phyloP scores from a whole-genome alignment of 2,888 invertebrate species.

The Ernsta delagoae region DNA sequence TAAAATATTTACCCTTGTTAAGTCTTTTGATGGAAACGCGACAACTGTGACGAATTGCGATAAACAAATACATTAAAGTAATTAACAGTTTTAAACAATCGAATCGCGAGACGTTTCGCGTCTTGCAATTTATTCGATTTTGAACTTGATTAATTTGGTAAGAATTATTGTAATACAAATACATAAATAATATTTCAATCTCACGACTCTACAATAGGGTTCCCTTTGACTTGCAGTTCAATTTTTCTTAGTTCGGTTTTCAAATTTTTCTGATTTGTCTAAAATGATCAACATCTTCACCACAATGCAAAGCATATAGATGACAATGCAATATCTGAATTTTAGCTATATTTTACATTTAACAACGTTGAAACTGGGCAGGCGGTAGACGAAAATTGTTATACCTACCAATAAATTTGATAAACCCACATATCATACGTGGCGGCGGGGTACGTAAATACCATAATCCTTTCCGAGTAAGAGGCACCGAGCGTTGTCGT shows the following conservation, averaged over 20 bases:
- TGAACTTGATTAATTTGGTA: not conserved
- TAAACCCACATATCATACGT: conserved; percentile 38
- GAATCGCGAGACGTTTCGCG: not conserved
- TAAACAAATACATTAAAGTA: conserved; percentile 45
- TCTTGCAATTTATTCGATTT: not conserved
- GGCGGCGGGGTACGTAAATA: conserved; percentile 60
- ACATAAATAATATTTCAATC: too few species aligned
- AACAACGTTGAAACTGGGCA: conserved; percentile 21
- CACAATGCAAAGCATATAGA: too few species aligned
- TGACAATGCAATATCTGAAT: too few species aligned
- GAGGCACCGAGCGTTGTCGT: conserved; percentile 63
- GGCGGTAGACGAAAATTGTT: conserved; percentile 20
- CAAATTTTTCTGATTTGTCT: too few species aligned
- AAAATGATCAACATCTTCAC: too few species aligned
- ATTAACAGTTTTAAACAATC: conserved; percentile 34
- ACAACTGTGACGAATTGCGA: conserved; percentile 50
- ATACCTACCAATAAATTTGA: conserved; percentile 37
- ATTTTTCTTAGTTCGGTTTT: too few species aligned
- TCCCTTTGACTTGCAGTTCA: too few species aligned
- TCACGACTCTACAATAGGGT: too few species aligned
- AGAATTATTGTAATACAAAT: not conserved
- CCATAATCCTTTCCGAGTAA: conserved; percentile 67
- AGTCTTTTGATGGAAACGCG: conserved; percentile 61
- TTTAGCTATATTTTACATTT: conserved; percentile 3
- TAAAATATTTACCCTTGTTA: conserved; percentile 71